Conservation (phyloP, 2,797 vertebrate genomes). For the Pangasius djambal region DNA sequence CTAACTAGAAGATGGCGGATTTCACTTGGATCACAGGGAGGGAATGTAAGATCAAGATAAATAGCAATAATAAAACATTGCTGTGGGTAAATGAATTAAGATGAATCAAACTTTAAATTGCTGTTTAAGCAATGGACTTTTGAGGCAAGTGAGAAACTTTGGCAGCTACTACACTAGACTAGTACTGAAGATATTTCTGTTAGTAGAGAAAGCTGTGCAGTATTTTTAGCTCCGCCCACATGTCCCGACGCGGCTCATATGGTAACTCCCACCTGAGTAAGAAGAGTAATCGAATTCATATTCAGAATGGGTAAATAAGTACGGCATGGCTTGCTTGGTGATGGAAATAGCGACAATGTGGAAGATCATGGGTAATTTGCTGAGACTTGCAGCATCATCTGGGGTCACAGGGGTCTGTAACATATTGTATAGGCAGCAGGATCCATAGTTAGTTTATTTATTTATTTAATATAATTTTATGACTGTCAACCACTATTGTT, state of each 20-base stretch:
- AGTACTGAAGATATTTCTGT: background rate
- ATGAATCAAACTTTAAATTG: background rate
- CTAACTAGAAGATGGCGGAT: background rate
- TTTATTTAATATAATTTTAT: background rate
- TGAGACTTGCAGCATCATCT: background rate
- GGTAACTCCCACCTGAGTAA: background rate
- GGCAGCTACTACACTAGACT: background rate
- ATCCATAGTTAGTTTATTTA: background rate
- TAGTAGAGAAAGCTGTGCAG: background rate
- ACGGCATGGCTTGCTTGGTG: background rate
- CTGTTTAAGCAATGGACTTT: background rate
- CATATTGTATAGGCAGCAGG: background rate
- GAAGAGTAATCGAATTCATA: background rate
- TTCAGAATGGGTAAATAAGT: background rate
- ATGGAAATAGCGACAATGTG: background rate
- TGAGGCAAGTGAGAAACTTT: background rate
- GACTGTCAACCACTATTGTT: background rate
- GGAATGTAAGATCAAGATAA: background rate
- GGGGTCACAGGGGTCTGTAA: background rate
- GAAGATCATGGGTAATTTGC: background rate
- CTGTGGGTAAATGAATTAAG: background rate
- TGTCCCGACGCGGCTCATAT: background rate
- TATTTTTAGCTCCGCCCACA: background rate
- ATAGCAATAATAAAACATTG: background rate
- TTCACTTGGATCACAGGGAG: background rate